phyloP scores from a whole-genome alignment of 2,797 vertebrate genomes.

The Dermochelys coriacea region DNA sequence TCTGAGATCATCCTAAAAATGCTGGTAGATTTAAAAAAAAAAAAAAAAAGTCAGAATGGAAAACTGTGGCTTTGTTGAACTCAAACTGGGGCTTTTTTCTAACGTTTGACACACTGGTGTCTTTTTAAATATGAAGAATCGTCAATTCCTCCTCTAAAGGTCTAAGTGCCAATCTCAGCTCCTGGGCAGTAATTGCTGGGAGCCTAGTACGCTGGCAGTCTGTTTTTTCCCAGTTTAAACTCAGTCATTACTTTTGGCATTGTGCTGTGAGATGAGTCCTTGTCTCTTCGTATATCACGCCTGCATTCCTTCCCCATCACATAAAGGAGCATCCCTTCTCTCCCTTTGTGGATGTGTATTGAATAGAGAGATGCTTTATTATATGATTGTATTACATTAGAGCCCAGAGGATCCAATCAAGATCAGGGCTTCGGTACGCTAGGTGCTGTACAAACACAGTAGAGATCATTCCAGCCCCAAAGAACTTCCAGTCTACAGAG shows the following conservation, averaged over 20 bases:
- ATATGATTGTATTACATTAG: neutral
- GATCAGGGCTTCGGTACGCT: neutral
- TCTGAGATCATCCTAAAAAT: neutral
- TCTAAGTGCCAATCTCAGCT: neutral
- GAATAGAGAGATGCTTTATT: neutral
- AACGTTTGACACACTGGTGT: neutral
- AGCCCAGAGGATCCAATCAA: constrained; percentile 14
- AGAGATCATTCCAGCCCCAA: neutral
- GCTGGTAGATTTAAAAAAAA: neutral
- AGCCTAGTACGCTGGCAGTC: neutral
- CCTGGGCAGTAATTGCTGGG: neutral
- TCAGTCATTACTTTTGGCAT: neutral
- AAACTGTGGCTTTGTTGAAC: neutral
- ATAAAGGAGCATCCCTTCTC: neutral
- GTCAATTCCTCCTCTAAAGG: neutral
- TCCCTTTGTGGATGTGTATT: neutral
- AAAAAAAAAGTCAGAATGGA: neutral
- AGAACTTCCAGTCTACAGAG: constrained; percentile 28
- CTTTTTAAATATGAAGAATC: neutral
- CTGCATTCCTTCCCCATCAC: neutral
- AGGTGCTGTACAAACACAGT: neutral
- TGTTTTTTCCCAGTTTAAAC: neutral
- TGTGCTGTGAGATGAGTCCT: neutral
- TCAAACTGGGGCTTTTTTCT: neutral
- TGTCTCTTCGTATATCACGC: neutral